Evolutionary conservation across 1,140 invertebrate genomes (phyloP), one percentile per base, ranked within the genome.

Genomic region (Bacillus rossius): DNA sequence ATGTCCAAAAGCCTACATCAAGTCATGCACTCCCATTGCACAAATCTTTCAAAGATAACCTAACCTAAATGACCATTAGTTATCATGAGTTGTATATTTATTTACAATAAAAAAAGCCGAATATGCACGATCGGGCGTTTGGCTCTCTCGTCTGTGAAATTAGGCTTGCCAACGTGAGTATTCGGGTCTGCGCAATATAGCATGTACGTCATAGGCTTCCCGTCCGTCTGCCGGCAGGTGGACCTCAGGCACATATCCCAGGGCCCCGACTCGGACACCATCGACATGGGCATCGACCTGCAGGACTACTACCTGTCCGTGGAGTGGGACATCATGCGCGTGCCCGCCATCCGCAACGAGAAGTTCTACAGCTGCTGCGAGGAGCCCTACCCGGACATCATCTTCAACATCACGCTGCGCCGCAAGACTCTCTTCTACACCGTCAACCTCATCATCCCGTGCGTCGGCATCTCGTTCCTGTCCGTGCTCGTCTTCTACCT

Each of bases 401-500:
- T 95, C 61, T 99, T 99, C 81, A 96, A 98, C 75, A 90, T 99
- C 64, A 97, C 94, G 26, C 81, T 99, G 54, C 81, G 98, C 58
- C 81, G 96, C 64, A 98, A 98, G 76, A 98, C 94, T 22, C 84
- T 98, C 20, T 98, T 98, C 78, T 98, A 98, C 80, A 96, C 95
- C 19, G 92, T 97, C 65, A 98, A 97, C 74, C 81, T 97, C 57
- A 97, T 97, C 67, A 94, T 96, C 66, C 94, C 94, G 22, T 97
- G 93, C 72, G 93, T 98, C 43, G 94, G 93, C 55, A 95, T 96
- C 67, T 97, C 95, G 26, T 98, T 98, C 77, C 84, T 99, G 19
- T 98, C 96, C 47, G 92, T 99, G 16, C 79, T 99, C 23, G 98
- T 99, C 56, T 99, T 99, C 79, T 99, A 99, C 75, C 75, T 99